Conservation (phyloP, 2,113 vertebrate genomes). For the Athene cunicularia region DNA sequence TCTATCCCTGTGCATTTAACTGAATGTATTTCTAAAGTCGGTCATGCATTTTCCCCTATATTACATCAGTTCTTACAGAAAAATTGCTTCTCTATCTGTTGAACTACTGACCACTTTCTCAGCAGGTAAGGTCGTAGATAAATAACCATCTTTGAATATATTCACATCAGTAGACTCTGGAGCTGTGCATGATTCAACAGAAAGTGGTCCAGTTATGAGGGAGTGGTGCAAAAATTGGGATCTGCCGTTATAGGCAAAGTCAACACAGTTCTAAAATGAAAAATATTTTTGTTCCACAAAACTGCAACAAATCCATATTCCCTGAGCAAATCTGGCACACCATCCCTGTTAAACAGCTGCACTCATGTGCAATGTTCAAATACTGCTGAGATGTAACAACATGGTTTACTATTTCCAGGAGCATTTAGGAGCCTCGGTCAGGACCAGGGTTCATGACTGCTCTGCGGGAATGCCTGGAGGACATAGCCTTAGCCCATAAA, state of each 20-base stretch:
- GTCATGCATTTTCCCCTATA: neutral
- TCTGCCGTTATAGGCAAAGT: neutral
- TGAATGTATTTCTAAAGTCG: neutral
- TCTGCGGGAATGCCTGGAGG: rapidly evolving
- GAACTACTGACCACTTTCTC: neutral
- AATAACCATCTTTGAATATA: neutral
- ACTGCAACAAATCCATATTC: neutral
- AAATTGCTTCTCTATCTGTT: neutral
- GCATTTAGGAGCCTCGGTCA: neutral
- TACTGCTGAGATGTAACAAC: neutral
- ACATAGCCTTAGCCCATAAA: neutral
- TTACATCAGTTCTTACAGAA: neutral
- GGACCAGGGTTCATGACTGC: neutral
- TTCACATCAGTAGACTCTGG: neutral
- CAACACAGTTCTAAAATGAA: neutral
- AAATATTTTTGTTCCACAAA: neutral
- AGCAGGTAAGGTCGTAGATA: neutral
- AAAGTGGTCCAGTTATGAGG: neutral
- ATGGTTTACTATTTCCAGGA: neutral
- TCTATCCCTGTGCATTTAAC: neutral
- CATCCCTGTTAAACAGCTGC: neutral
- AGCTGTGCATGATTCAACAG: neutral
- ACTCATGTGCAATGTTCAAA: neutral
- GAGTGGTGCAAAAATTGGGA: neutral
- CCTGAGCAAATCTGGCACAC: neutral